Percentiles rank a stretch among this genome's conserved stretches.
Evolutionary conservation across 2,888 invertebrate genomes (phyloP).

Genomic region (Tenodera sinensis): DNA sequence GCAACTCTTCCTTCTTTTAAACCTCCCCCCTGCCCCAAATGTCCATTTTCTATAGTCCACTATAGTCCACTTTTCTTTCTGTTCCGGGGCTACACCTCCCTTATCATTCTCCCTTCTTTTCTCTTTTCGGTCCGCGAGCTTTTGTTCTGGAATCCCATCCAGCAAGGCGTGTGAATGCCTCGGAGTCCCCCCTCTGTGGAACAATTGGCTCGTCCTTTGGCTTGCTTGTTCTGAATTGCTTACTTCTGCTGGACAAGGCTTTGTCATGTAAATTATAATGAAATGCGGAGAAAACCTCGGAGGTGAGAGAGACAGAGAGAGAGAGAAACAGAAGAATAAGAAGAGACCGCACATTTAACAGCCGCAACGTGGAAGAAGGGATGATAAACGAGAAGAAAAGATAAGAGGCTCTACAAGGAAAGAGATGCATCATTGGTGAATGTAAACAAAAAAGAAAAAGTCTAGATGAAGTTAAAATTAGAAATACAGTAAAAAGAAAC

Average conservation of each 20-base stretch:
- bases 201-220: background rate
- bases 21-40: background rate
- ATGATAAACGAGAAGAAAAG: background rate
- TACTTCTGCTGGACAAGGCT: constrained; percentile 14
- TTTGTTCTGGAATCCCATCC: constrained; percentile 18
- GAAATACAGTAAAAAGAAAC: no score
- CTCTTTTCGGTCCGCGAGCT: background rate
- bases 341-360: background rate
- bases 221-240: constrained; percentile 9
- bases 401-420: background rate
- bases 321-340: background rate
- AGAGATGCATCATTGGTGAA: background rate
- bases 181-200: background rate
- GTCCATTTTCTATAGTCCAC: constrained; percentile 3
- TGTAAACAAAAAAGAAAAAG: background rate
- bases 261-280: constrained; percentile 16
- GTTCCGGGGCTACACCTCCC: background rate
- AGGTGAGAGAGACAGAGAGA: background rate
- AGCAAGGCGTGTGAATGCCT: constrained; percentile 5
- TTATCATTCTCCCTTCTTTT: background rate
- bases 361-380: background rate
- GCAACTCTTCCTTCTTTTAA: background rate
- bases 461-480: background rate
- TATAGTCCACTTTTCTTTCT: constrained; percentile 7
- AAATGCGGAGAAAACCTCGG: background rate